Conservation (phyloP, 2,797 vertebrate species). For the Coccyzus lansbergi region DNA sequence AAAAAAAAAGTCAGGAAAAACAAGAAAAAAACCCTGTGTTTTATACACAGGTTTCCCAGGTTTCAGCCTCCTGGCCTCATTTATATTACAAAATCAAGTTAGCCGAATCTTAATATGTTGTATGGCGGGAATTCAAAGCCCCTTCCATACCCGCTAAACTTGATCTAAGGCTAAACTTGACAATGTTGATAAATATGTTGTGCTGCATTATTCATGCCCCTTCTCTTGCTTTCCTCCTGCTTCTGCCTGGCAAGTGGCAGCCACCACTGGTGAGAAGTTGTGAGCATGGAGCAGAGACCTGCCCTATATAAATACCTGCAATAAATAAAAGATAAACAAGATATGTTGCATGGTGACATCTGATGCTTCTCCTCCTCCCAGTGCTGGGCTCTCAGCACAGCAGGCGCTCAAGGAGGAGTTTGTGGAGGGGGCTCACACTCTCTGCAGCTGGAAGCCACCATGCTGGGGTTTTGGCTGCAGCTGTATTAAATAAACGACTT, state of each 20-base stretch:
- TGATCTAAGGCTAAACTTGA: slow-evolving; percentile 38
- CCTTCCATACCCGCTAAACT: slow-evolving; percentile 35
- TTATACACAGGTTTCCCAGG: neutral
- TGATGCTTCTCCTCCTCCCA: neutral
- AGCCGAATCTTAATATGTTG: slow-evolving; percentile 42
- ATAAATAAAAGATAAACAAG: slow-evolving; percentile 73
- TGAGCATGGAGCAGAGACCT: slow-evolving; percentile 37
- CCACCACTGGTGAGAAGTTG: neutral
- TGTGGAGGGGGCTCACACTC: neutral
- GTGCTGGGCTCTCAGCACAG: slow-evolving; percentile 9
- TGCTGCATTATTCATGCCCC: slow-evolving; percentile 66
- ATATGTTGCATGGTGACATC: slow-evolving; percentile 25
- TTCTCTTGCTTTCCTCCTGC: slow-evolving; percentile 7
- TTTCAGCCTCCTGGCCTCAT: neutral
- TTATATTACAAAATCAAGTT: slow-evolving; percentile 31
- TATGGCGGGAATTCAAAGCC: slow-evolving; percentile 33
- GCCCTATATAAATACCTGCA: slow-evolving; percentile 50
- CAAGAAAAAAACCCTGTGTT: neutral
- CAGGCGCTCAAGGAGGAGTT: neutral
- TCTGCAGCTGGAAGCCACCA: slow-evolving; percentile 59
- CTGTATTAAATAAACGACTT: slow-evolving; percentile 70
- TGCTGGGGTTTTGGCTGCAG: slow-evolving; percentile 50
- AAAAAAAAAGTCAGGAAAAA: neutral
- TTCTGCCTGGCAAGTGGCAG: slow-evolving; percentile 36
- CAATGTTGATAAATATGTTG: slow-evolving; percentile 54